Percentiles rank a stretch among this genome's conserved stretches.
Conservation (phyloP, 2,888 invertebrate species). For the Ernsta delagoae region DNA sequence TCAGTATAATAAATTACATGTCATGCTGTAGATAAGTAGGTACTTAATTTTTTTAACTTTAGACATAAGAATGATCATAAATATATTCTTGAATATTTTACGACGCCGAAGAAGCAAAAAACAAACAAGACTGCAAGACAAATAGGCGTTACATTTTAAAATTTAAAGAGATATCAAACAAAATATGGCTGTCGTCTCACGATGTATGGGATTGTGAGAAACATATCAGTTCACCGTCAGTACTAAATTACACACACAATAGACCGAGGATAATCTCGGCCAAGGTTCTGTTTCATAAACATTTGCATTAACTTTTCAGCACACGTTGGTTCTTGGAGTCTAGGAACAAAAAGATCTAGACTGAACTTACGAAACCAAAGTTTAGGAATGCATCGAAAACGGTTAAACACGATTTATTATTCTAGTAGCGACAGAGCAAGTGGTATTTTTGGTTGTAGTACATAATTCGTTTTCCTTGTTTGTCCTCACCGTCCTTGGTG, state of each 20-base stretch:
- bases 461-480: slow-evolving; percentile 4
- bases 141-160: slow-evolving; percentile 28
- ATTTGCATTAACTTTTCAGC: slow-evolving; percentile 64
- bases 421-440: not conserved
- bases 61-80: too few relatives aligned
- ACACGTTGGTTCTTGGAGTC: slow-evolving; percentile 53
- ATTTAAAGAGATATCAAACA: slow-evolving; percentile 31
- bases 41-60: too few relatives aligned
- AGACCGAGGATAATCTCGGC: slow-evolving; percentile 59
- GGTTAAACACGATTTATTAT: slow-evolving; percentile 18
- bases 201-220: slow-evolving; percentile 24
- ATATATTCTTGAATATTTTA: too few relatives aligned
- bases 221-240: slow-evolving; percentile 40
- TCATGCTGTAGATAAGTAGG: too few relatives aligned
- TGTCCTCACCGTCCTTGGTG: slow-evolving; percentile 13
- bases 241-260: slow-evolving; percentile 40
- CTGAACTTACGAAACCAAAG: slow-evolving; percentile 50
- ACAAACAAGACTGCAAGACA: slow-evolving; percentile 4
- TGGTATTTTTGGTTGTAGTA: not conserved
- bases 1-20: too few relatives aligned
- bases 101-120: not conserved
- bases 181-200: slow-evolving; percentile 28
- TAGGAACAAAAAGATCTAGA: slow-evolving; percentile 62
- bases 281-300: slow-evolving; percentile 78
- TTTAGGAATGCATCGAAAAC: slow-evolving; percentile 42